phyloP scores from a whole-genome alignment of 2,888 invertebrate genomes.

The Xylophagus ater region DNA sequence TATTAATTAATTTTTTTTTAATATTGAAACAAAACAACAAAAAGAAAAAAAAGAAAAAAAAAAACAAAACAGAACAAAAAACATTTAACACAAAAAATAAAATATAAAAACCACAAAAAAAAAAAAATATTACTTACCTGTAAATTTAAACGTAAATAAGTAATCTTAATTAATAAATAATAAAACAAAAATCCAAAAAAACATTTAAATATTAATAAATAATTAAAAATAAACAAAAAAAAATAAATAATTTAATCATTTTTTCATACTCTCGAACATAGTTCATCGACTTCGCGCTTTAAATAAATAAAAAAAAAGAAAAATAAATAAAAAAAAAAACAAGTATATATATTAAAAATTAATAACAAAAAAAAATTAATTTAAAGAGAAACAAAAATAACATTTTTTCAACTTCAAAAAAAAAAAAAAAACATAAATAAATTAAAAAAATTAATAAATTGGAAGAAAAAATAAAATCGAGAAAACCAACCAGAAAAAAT shows the following conservation, averaged over 20 bases:
- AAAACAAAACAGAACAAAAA: too few species aligned
- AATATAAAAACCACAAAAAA: too few species aligned
- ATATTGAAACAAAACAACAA: too few species aligned
- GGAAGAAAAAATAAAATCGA: conserved; percentile 4
- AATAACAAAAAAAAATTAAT: conserved; percentile 10
- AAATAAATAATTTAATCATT: conserved; percentile 10
- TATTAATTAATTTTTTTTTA: too few species aligned
- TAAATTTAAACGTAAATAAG: too few species aligned
- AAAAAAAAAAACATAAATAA: conserved; percentile 15
- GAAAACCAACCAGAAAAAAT: too few species aligned
- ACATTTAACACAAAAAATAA: too few species aligned
- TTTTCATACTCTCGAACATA: conserved; percentile 17
- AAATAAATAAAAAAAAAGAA: conserved; percentile 13
- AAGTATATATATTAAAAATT: conserved; percentile 12
- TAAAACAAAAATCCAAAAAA: background rate
- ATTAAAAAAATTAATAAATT: conserved; percentile 7
- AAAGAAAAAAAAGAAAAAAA: too few species aligned
- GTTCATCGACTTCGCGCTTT: conserved; percentile 21
- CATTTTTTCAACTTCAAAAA: conserved; percentile 11
- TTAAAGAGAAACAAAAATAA: conserved; percentile 5
- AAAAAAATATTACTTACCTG: too few species aligned
- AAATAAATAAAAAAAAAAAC: conserved; percentile 11
- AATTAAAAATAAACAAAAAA: conserved; percentile 4
- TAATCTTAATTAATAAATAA: too few species aligned
- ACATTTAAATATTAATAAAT: conserved; percentile 1